Evolutionary conservation across 1,140 invertebrate genomes (phyloP).

Genomic region (Laupala kohalensis): DNA sequence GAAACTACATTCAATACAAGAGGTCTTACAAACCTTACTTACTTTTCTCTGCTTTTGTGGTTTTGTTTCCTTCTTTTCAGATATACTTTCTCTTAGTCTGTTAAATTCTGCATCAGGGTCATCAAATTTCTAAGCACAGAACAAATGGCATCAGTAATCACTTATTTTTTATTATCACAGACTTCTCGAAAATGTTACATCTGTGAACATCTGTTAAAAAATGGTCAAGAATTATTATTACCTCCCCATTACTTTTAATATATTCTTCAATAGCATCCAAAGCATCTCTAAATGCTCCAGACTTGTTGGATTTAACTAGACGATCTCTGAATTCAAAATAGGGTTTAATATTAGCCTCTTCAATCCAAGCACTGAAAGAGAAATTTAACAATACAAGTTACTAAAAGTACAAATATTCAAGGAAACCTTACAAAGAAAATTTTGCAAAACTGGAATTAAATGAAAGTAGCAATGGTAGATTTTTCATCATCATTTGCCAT

Average conservation of each 20-base stretch:
- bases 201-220: background rate
- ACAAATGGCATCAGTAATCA: no score
- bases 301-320: conserved; percentile 63
- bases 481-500: no score
- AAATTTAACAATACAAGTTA: no score
- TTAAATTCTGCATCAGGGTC: conserved; percentile 55
- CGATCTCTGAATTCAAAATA: conserved; percentile 72
- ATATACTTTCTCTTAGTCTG: conserved; percentile 44
- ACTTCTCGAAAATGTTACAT: background rate
- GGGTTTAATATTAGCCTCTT: conserved; percentile 68
- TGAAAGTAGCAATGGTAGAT: no score
- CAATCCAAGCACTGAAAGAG: conserved; percentile 75
- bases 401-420: no score
- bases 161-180: background rate
- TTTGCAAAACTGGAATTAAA: no score
- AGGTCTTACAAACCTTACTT: background rate
- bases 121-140: conserved; percentile 27
- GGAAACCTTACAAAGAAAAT: no score
- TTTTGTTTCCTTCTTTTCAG: conserved; percentile 25
- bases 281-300: conserved; percentile 68
- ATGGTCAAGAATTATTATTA: conserved; percentile 25
- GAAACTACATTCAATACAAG: background rate
- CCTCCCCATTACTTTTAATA: conserved; percentile 42
- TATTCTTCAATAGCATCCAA: conserved; percentile 75
- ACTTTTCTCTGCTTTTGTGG: conserved; percentile 20